A percentile compares a stretch with the other conserved stretches of the same genome.
phyloP scores from a whole-genome alignment of 2,797 vertebrate species.

The Rhynchotus rufescens region DNA sequence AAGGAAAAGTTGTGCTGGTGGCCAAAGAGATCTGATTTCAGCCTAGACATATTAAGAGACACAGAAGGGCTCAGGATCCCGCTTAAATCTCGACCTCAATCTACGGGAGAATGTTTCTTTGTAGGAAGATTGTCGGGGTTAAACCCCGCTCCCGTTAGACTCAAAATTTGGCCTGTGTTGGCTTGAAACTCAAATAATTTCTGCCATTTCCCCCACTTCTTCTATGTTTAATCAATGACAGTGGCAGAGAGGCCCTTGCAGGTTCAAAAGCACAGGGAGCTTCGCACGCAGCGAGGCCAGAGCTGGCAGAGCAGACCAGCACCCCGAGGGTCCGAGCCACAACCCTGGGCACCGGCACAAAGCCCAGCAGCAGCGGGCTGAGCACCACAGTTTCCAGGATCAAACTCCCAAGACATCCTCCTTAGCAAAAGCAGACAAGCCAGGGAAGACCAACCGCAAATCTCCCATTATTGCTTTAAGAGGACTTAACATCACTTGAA shows the following conservation, averaged over 20 bases:
- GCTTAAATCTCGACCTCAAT: background rate
- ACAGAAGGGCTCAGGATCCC: background rate
- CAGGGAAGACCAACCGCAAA: background rate
- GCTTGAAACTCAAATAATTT: background rate
- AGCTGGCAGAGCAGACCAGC: background rate
- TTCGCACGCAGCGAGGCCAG: background rate
- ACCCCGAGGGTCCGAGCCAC: background rate
- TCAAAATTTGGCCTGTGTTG: background rate
- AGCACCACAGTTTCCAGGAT: background rate
- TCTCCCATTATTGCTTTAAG: background rate
- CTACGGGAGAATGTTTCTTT: background rate
- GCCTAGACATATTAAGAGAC: background rate
- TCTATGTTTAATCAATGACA: background rate
- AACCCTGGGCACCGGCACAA: background rate
- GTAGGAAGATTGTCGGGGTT: background rate
- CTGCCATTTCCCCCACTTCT: background rate
- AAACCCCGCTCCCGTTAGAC: background rate
- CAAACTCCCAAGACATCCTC: background rate
- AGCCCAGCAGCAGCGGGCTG: background rate
- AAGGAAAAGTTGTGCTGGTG: background rate
- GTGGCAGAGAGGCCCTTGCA: background rate
- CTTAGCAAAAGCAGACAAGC: background rate
- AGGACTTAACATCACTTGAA: background rate
- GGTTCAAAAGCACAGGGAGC: accelerated
- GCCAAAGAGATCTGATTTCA: background rate